phyloP scores from a whole-genome alignment of 2,113 vertebrate genomes.

The Lagopus muta region DNA sequence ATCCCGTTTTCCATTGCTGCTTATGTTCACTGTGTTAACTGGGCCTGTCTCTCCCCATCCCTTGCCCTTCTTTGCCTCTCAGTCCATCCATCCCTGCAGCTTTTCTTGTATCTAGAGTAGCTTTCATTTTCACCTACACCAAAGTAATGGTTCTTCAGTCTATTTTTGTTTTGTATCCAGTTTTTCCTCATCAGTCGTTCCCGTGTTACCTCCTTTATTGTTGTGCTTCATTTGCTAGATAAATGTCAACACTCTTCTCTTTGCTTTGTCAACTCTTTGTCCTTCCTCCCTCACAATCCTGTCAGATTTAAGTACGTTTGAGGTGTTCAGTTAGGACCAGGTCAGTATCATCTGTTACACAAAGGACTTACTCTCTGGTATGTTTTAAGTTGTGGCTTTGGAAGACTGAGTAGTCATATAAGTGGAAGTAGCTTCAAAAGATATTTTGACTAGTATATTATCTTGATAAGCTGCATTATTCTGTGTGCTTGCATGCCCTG shows the following conservation, averaged over 20 bases:
- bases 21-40: neutral
- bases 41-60: neutral
- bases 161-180: neutral
- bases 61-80: neutral
- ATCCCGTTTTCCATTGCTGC: neutral
- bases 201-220: neutral
- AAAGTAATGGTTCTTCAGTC: neutral
- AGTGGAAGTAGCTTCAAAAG: neutral
- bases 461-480: neutral
- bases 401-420: neutral
- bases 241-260: neutral
- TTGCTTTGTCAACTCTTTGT: neutral
- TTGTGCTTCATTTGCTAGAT: neutral
- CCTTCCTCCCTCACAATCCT: neutral
- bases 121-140: neutral
- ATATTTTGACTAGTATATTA: neutral
- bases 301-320: neutral
- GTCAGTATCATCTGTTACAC: neutral
- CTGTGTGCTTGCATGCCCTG: neutral
- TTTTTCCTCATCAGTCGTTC: neutral
- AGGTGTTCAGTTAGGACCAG: neutral
- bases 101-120: neutral
- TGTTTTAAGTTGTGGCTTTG: neutral
- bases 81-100: neutral
- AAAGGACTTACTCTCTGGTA: neutral